phyloP scores from a whole-genome alignment of 2,888 invertebrate genomes.

The Morpho helenor region DNA sequence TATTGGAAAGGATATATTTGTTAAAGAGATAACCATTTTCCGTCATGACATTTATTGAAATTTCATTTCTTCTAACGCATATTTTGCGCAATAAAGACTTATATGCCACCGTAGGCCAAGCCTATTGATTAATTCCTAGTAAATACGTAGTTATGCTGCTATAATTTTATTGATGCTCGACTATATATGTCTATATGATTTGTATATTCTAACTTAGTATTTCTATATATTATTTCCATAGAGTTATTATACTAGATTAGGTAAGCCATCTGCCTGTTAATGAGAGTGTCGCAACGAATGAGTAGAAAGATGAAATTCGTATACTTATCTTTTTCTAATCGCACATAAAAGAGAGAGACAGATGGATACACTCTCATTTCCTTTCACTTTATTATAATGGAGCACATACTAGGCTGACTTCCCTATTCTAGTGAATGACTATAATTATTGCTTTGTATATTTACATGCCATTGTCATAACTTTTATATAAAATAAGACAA shows the following conservation, averaged over 20 bases:
- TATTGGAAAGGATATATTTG: too few relatives aligned
- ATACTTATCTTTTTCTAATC: neutral
- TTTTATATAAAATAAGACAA: constrained; percentile 10
- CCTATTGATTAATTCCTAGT: constrained; percentile 16
- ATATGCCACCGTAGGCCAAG: constrained; percentile 26
- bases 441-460: constrained; percentile 21
- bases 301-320: neutral
- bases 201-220: constrained; percentile 16
- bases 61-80: neutral
- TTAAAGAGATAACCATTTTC: too few relatives aligned
- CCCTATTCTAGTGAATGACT: too few relatives aligned
- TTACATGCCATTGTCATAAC: constrained; percentile 14
- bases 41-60: neutral
- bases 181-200: constrained; percentile 17
- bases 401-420: too few relatives aligned
- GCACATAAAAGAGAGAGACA: too few relatives aligned
- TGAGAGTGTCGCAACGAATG: too few relatives aligned
- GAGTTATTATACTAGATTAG: too few relatives aligned
- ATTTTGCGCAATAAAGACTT: constrained; percentile 7
- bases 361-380: too few relatives aligned
- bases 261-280: too few relatives aligned
- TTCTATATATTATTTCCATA: neutral
- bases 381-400: too few relatives aligned
- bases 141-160: constrained; percentile 6
- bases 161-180: constrained; percentile 12